Conservation (phyloP, 2,888 invertebrate species). For the Amphiduros pacificus region DNA sequence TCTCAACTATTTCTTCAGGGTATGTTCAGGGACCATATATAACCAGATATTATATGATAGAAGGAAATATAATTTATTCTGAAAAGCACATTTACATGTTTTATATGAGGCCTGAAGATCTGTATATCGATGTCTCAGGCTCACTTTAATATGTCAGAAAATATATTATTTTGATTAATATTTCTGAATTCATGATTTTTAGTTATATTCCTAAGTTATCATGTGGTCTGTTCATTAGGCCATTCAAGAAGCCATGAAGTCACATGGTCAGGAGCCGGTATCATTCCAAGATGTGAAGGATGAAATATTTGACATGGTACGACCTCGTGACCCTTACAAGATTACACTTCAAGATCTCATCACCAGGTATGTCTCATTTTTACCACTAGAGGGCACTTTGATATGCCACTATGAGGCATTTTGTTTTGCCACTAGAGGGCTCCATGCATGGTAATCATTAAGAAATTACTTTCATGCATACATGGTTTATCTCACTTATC, state of each 20-base stretch:
- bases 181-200: not conserved
- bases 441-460: too few species aligned
- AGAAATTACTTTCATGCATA: too few species aligned
- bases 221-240: slow-evolving; percentile 65
- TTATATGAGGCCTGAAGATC: too few species aligned
- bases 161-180: not conserved
- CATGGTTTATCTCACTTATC: too few species aligned
- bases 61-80: too few species aligned
- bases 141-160: not conserved
- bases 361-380: slow-evolving; percentile 64
- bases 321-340: slow-evolving; percentile 78
- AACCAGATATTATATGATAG: too few species aligned
- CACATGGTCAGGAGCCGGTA: slow-evolving; percentile 85
- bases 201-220: not conserved
- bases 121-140: not conserved
- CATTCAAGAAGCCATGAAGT: slow-evolving; percentile 86
- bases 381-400: too few species aligned
- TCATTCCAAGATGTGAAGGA: slow-evolving; percentile 93
- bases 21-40: too few species aligned
- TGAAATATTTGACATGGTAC: slow-evolving; percentile 97
- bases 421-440: too few species aligned
- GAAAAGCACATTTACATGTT: too few species aligned
- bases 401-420: too few species aligned
- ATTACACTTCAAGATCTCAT: slow-evolving; percentile 87
- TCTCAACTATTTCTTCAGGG: slow-evolving; percentile 89